Conservation (phyloP, 1,140 invertebrate genomes). For the Macrobrachium rosenbergii region DNA sequence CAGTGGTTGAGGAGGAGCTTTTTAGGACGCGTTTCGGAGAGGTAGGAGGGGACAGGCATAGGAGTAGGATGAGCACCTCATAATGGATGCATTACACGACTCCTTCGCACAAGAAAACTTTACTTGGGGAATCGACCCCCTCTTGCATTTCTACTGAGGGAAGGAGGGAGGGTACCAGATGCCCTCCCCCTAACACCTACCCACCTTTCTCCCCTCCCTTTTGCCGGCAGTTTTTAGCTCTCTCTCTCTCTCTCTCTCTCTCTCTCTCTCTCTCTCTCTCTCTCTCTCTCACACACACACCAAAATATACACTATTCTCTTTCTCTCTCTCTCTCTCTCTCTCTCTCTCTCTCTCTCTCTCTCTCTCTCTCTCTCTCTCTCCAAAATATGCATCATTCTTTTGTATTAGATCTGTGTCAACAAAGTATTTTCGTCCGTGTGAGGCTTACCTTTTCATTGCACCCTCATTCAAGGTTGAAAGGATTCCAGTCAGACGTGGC, state of each 20-base stretch:
- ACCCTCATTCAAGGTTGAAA: background rate
- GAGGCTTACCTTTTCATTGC: background rate
- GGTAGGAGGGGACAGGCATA: background rate
- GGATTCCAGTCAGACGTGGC: too few relatives aligned
- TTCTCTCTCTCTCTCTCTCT: conserved; percentile 12
- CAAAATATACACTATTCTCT: background rate
- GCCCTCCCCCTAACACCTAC: too few relatives aligned
- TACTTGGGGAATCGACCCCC: too few relatives aligned
- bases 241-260: conserved; percentile 12
- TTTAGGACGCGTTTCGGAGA: too few relatives aligned
- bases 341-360: background rate
- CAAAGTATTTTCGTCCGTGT: too few relatives aligned
- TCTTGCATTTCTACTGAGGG: too few relatives aligned
- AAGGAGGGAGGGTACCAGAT: too few relatives aligned
- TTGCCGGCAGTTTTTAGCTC: too few relatives aligned
- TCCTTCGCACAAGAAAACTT: too few relatives aligned
- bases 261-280: background rate
- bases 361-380: conserved; percentile 15
- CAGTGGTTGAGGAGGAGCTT: too few relatives aligned
- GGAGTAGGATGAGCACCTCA: background rate
- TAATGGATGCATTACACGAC: background rate
- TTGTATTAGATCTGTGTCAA: background rate
- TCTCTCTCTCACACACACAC: background rate
- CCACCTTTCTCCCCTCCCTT: too few relatives aligned
- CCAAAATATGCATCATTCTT: background rate